phyloP scores from a whole-genome alignment of 2,797 vertebrate genomes.

The Oreochromis mossambicus region DNA sequence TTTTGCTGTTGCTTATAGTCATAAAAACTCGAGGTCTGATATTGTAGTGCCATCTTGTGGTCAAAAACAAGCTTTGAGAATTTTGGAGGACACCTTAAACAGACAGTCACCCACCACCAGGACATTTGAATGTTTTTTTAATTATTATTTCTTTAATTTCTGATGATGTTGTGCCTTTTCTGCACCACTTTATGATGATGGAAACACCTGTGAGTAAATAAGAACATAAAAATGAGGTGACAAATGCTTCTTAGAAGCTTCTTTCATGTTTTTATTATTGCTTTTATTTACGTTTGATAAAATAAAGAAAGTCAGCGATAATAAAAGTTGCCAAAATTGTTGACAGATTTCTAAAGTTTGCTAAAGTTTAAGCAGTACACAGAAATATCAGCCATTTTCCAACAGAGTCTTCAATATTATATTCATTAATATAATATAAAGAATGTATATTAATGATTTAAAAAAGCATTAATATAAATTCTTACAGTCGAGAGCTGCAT shows the following conservation, averaged over 20 bases:
- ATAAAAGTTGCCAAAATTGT: background rate
- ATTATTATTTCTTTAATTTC: background rate
- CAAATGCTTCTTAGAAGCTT: background rate
- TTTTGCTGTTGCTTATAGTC: background rate
- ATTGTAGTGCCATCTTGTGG: background rate
- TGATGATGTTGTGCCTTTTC: background rate
- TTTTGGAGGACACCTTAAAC: background rate
- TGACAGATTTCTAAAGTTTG: background rate
- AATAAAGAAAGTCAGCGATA: background rate
- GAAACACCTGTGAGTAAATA: background rate
- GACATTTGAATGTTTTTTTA: background rate
- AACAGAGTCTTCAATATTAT: background rate
- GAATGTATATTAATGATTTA: background rate
- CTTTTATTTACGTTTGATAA: background rate
- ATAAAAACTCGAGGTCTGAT: background rate
- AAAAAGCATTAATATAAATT: background rate
- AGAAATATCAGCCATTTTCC: background rate
- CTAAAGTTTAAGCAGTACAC: background rate
- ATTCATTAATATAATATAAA: background rate
- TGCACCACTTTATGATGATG: background rate
- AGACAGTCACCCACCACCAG: background rate
- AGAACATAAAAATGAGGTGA: background rate
- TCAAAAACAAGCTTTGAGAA: background rate
- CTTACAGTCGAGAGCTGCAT: background rate
- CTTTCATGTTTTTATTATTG: background rate